Percentiles rank a stretch among this genome's conserved stretches.
Conservation (phyloP, 2,113 vertebrate species). For the Varanus komodoensis region DNA sequence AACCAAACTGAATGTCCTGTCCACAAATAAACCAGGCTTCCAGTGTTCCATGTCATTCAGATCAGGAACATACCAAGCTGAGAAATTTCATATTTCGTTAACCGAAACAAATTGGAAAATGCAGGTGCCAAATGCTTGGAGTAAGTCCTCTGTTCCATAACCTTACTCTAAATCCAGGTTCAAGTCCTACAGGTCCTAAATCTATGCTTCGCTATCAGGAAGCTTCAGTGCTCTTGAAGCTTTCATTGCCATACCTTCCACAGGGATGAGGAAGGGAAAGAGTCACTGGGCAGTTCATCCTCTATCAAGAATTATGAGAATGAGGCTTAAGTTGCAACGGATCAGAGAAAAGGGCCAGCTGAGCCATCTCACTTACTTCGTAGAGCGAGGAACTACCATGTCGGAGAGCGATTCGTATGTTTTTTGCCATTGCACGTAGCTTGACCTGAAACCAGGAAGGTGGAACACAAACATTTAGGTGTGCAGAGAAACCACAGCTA, state of each 20-base stretch:
- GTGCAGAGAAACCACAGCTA: not conserved
- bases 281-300: too few species aligned
- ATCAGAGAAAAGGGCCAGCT: not conserved
- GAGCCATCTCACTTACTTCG: conserved; percentile 83
- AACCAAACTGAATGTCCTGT: not conserved
- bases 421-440: conserved; percentile 87
- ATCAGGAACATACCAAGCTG: not conserved
- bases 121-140: not conserved
- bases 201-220: not conserved
- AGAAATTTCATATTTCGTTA: not conserved
- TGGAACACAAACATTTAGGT: not conserved
- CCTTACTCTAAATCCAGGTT: not conserved
- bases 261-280: not conserved
- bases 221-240: not conserved
- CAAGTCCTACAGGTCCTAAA: not conserved
- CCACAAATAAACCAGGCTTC: not conserved
- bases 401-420: conserved; percentile 92
- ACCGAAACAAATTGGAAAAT: not conserved
- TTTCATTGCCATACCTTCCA: not conserved
- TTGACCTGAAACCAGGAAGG: conserved; percentile 75
- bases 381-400: conserved; percentile 96
- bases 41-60: not conserved
- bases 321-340: not conserved
- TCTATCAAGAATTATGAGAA: not conserved
- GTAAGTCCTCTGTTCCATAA: not conserved